A percentile compares a stretch with the other conserved stretches of the same genome.
These are phyloP conservation scores for Crotalus helleri DNA, from an alignment of 2,113 vertebrate genomes.

Conservation along the genomic window DNA sequence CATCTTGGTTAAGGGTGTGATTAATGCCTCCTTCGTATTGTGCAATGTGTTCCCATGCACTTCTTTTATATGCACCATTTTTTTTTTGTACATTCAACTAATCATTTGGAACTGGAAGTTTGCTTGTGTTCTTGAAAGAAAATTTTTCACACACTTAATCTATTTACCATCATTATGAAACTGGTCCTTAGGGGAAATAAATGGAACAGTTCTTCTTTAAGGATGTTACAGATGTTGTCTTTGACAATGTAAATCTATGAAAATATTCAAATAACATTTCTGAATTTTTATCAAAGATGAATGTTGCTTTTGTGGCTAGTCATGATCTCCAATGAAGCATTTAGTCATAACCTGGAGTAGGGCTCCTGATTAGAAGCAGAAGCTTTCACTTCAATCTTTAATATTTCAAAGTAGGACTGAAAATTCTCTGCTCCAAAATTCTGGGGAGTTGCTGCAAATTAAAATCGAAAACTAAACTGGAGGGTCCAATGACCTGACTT, in stretches of 20 bases:
- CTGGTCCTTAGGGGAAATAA: not conserved
- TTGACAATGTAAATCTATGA: not conserved
- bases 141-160: not conserved
- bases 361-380: not conserved
- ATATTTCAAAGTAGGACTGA: not conserved
- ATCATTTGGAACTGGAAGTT: not conserved
- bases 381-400: not conserved
- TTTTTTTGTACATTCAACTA: not conserved
- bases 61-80: not conserved
- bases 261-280: slow-evolving; percentile 27
- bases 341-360: not conserved
- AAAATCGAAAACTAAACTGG: not conserved
- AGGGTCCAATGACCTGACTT: not conserved
- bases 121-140: not conserved
- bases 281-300: not conserved
- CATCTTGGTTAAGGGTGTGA: not conserved
- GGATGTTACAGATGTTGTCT: not conserved
- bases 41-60: not conserved
- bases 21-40: not conserved
- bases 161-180: not conserved
- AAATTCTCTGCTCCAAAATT: not conserved
- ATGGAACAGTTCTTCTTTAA: slow-evolving; percentile 33
- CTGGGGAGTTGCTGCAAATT: not conserved
- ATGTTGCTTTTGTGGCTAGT: not conserved
- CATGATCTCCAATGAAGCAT: not conserved